Evolutionary conservation across 1,140 invertebrate species (phyloP), one percentile per base, ranked within the genome.

Genomic region (Drosophila chauvacae): DNA sequence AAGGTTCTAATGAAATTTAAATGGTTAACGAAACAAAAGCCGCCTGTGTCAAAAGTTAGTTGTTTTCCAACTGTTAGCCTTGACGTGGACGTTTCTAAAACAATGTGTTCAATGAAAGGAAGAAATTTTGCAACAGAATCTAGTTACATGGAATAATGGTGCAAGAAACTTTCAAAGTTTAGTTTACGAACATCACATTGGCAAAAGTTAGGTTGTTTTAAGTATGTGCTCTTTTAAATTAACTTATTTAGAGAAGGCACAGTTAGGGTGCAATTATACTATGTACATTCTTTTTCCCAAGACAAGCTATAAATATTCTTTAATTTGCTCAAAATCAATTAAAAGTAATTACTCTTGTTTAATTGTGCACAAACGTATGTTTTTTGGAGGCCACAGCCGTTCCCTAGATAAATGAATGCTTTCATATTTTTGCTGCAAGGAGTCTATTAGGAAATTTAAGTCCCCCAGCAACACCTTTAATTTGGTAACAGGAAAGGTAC

Each of bases 161-260:
- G n/a, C n/a, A 64, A 14, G 28, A 23, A 10, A 26, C 30, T 35
- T 62, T n/a, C 20, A 7, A 61, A 64, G 57, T 64, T 64, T 44
- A 20, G 41, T 11, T 61, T 61, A 35, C 28, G 37, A 30, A 23
- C 37, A 28, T 26, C n/a, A 37, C 10, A 64, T 18, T 23, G 28
- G 55, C 1, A 14, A 28, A 23, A 62, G 57, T 62, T 65, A 11
- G 14, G 39, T n/a, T 14, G 10, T 20, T 51, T 41, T 7, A 41
- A 23, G 50, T 55, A 63, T 26, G 16, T 35, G 62, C 16, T 35
- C 2, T n/a, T 63, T 47, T n/a, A 37, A 66, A 47, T 14, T 35
- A 26, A 60, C 3, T 35, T 42, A 20, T 18, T 30, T 30, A 10
- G 23, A 30, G 9, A 41, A 58, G 10, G 20, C 23, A 4, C 18